phyloP scores from a whole-genome alignment of 2,888 invertebrate species.

The Crocallis elinguaria region DNA sequence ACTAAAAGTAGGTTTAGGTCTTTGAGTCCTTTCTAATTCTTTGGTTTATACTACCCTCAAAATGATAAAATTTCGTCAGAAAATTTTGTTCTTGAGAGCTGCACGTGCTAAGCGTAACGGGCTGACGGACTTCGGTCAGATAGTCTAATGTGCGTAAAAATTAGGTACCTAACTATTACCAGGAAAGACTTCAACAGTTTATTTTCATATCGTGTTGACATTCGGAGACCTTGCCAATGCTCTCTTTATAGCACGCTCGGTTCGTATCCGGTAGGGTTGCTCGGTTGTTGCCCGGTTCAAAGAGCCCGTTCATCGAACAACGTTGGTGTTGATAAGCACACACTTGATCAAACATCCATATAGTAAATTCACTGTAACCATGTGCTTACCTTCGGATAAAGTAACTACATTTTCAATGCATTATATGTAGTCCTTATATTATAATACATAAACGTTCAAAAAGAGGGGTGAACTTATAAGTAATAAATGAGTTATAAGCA shows the following conservation, averaged over 20 bases:
- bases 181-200: neutral
- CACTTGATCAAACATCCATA: conserved; percentile 77
- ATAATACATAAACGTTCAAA: too few relatives aligned
- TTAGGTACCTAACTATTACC: too few relatives aligned
- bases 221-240: conserved; percentile 34
- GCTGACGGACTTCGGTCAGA: too few relatives aligned
- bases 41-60: too few relatives aligned
- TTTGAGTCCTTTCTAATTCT: too few relatives aligned
- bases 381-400: neutral
- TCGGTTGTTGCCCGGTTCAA: conserved; percentile 45
- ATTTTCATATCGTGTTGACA: conserved; percentile 29
- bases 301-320: conserved; percentile 64
- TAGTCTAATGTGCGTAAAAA: too few relatives aligned
- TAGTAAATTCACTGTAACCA: conserved; percentile 29
- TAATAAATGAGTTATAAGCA: too few relatives aligned
- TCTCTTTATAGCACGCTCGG: conserved; percentile 41
- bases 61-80: too few relatives aligned
- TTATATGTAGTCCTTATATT: neutral
- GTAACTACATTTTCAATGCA: neutral
- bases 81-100: too few relatives aligned
- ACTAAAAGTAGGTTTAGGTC: too few relatives aligned
- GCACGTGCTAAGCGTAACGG: too few relatives aligned
- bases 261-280: conserved; percentile 64
- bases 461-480: too few relatives aligned
- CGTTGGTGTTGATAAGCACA: conserved; percentile 66